These are phyloP conservation scores for Phaethon lepturus DNA, from an alignment of 2,113 vertebrate species.

Conservation along the genomic window DNA sequence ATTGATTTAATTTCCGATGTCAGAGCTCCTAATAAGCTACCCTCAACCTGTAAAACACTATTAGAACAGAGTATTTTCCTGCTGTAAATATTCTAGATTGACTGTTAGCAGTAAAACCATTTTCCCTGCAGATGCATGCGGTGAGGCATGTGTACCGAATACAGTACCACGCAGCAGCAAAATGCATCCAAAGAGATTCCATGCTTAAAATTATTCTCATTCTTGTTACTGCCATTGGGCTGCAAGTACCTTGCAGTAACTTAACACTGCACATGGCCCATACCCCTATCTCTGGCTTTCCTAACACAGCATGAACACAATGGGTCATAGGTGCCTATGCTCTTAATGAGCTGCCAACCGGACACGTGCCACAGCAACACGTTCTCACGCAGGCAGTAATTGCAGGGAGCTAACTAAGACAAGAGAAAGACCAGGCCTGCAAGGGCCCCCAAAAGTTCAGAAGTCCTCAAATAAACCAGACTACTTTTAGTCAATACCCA, in stretches of 20 bases:
- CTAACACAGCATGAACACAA: fast-evolving
- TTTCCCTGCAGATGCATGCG: fast-evolving
- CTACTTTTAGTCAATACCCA: not conserved
- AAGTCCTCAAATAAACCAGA: not conserved
- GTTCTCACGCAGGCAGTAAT: not conserved
- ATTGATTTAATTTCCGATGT: not conserved
- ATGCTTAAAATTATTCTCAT: not conserved
- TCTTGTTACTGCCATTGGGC: not conserved
- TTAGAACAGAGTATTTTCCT: not conserved
- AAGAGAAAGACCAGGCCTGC: not conserved
- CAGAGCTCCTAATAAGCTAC: not conserved
- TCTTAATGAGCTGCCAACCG: not conserved
- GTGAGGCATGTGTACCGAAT: fast-evolving
- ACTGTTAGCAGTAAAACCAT: not conserved
- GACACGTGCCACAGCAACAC: fast-evolving
- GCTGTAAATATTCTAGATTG: not conserved
- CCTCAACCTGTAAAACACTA: not conserved
- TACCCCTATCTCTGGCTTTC: not conserved
- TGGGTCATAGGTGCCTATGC: not conserved
- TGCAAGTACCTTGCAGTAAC: fast-evolving
- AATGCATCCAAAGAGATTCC: not conserved
- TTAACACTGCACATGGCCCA: not conserved
- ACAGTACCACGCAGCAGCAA: not conserved
- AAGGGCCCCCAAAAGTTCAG: not conserved
- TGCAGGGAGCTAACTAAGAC: not conserved